These are phyloP conservation scores for Sebastes baramenuke DNA, from an alignment of 2,797 vertebrate genomes.

Conservation along the genomic window DNA sequence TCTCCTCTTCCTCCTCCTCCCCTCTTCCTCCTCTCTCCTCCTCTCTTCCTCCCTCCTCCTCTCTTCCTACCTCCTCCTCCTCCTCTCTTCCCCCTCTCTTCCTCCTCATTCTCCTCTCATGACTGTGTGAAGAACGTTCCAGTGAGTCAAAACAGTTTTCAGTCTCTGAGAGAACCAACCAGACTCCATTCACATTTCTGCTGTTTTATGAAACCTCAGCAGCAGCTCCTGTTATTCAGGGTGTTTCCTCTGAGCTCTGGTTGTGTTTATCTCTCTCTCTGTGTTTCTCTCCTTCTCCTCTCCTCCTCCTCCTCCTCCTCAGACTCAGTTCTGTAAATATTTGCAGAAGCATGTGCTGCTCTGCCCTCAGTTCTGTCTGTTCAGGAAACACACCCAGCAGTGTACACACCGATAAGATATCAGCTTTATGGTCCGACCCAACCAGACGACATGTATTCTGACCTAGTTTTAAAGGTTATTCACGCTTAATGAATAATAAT, in stretches of 20 bases:
- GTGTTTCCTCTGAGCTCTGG: background rate
- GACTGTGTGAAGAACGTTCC: too few relatives aligned
- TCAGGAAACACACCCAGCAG: too few relatives aligned
- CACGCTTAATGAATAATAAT: background rate
- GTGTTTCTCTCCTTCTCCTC: background rate
- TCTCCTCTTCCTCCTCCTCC: too few relatives aligned
- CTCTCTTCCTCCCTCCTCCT: too few relatives aligned
- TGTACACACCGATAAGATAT: conserved; percentile 13
- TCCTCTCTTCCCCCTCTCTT: too few relatives aligned
- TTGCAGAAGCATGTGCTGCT: conserved; percentile 35
- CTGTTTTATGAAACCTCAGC: background rate
- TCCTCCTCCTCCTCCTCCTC: background rate
- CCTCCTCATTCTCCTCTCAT: too few relatives aligned
- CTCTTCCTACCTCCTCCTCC: too few relatives aligned
- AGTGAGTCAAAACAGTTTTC: too few relatives aligned
- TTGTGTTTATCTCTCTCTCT: background rate
- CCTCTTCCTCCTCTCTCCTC: too few relatives aligned
- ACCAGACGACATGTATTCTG: background rate
- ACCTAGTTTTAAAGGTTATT: background rate
- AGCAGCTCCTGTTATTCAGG: background rate
- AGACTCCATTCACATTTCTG: background rate
- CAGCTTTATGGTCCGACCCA: background rate
- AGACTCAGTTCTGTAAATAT: conserved; percentile 54
- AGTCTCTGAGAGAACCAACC: too few relatives aligned
- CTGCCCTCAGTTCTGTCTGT: background rate